Evolutionary conservation across 2,888 invertebrate species (phyloP).

Genomic region (Philereme transversata): DNA sequence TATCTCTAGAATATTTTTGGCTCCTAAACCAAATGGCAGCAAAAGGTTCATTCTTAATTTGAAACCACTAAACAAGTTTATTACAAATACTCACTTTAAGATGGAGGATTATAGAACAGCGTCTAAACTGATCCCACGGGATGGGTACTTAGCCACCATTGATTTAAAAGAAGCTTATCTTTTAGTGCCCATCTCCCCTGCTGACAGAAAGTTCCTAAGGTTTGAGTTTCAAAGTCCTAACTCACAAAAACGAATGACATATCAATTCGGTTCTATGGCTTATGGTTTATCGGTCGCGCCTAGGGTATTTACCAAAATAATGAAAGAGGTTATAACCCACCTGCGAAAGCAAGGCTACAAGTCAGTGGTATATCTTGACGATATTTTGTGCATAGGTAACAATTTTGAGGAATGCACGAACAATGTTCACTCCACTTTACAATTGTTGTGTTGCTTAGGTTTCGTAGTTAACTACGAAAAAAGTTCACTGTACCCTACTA

Average conservation of each 20-base stretch:
- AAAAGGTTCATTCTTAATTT: conserved; percentile 36
- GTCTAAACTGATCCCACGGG: no score
- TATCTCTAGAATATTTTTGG: no score
- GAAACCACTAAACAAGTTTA: conserved; percentile 37
- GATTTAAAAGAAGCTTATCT: no score
- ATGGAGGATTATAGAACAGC: conserved; percentile 41
- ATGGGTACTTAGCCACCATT: no score
- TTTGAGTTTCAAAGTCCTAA: no score
- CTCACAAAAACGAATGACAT: not conserved
- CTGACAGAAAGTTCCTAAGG: no score
- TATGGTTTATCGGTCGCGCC: conserved; percentile 35
- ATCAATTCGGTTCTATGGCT: conserved; percentile 31
- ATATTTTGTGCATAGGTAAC: conserved; percentile 25
- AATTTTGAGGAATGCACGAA: conserved; percentile 15
- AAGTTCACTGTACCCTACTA: not conserved
- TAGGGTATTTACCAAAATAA: conserved; percentile 31
- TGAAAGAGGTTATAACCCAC: conserved; percentile 22
- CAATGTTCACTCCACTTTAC: not conserved
- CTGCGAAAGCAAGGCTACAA: conserved; percentile 23
- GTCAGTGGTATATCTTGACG: conserved; percentile 33
- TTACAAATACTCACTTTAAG: conserved; percentile 35
- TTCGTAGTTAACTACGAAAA: not conserved
- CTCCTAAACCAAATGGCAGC: conserved; percentile 29
- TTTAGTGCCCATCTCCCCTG: no score
- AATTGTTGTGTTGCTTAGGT: not conserved